Percentiles rank a stretch among this genome's conserved stretches.
These are phyloP conservation scores for Natator depressus DNA, from an alignment of 2,113 vertebrate genomes.

Conservation along the genomic window DNA sequence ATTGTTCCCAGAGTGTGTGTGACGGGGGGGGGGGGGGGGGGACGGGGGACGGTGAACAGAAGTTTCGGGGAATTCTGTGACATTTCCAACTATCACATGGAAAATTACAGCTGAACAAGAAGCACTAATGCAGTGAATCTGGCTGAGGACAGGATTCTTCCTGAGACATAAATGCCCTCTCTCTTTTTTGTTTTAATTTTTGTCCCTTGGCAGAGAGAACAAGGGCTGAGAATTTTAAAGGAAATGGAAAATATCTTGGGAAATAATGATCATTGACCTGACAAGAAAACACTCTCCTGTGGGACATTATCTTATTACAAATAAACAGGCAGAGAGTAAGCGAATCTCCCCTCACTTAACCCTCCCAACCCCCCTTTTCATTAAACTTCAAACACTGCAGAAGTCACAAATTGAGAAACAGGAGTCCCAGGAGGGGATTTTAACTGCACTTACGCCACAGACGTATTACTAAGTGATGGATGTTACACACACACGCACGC, in stretches of 20 bases:
- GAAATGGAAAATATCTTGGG: slow-evolving; percentile 36
- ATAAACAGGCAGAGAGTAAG: background rate
- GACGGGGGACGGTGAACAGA: background rate
- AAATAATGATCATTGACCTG: background rate
- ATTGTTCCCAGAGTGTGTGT: background rate
- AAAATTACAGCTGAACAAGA: slow-evolving; percentile 19
- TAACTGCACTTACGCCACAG: background rate
- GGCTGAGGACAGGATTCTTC: slow-evolving; percentile 8
- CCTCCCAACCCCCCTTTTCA: background rate
- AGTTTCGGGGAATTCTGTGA: background rate
- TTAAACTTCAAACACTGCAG: background rate
- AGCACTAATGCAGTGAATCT: background rate
- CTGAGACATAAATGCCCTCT: background rate
- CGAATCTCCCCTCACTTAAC: background rate
- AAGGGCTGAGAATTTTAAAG: slow-evolving; percentile 3
- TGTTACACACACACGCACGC: background rate
- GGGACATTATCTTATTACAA: background rate
- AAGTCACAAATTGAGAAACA: background rate
- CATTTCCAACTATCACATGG: background rate
- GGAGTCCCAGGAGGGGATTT: background rate
- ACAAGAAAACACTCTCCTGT: background rate
- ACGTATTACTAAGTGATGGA: background rate
- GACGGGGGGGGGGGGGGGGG: background rate
- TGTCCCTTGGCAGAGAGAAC: background rate
- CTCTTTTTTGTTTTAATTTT: background rate